Evolutionary conservation across 1,140 invertebrate genomes (phyloP), one percentile per base, ranked within the genome.

Genomic region (Copidosoma floridanum): DNA sequence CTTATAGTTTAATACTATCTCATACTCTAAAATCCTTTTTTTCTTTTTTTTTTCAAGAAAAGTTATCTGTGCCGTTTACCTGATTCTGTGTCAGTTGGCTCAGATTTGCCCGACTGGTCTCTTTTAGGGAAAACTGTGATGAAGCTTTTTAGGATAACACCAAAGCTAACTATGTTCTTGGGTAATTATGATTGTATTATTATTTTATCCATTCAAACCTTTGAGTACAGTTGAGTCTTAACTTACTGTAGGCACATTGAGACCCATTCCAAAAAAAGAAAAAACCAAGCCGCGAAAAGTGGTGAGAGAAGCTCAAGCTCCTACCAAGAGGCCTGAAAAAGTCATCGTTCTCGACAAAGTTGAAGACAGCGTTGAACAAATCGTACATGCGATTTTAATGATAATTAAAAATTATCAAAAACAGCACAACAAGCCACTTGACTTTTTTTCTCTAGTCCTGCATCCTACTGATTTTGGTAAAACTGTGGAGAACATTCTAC

Each of bases 401-500:
- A 51, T 76, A 10, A 69, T 78, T 24, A 46, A 35, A 1, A 14
- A 53, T 23, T 82, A 80, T 65, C 73, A 74, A 29, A 72, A 78
- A 37, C 73, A 73, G 47, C 56, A 77, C 11, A 48, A 72, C 2
- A 56, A 74, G 18, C 83, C 86, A 0, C 72, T 90, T 2, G 83
- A 84, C 70, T 90, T 86, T 68, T 90, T 88, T 78, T 77, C 85
- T 65, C 76, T 88, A 48, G 83, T 89, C n/a, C 71, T 89, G 43
- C 83, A 91, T 75, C 89, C 88, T 2, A 65, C 71, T 11, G 84
- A 85, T 68, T 92, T 89, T 82, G 79, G 82, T 1, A 78, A 79
- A 41, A 88, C 88, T n/a, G 75, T 91, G 1, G 88, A 91, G 78
- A 92, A 92, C 73, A 85, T 90, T n/a, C 85, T 91, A 72, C 83